These are phyloP conservation scores for Sarcophaga bullata DNA, from an alignment of 1,140 invertebrate genomes.

Conservation along the genomic window DNA sequence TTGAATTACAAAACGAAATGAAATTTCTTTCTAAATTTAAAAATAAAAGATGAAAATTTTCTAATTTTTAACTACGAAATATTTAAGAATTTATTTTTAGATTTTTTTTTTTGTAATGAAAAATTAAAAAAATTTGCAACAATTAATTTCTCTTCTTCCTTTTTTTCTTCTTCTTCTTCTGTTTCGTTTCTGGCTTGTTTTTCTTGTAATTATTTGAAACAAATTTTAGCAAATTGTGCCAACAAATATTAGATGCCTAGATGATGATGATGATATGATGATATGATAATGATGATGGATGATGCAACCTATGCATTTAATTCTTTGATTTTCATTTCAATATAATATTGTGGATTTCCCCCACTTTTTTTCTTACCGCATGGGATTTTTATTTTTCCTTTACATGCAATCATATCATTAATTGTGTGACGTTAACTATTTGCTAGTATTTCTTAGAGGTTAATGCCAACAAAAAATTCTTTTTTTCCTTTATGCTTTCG, in stretches of 20 bases:
- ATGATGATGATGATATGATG: no score
- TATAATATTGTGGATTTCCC: no score
- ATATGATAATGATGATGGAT: neutral
- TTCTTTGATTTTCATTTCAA: no score
- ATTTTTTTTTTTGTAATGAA: neutral
- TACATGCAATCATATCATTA: no score
- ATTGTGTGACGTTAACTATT: neutral
- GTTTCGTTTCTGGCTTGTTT: neutral
- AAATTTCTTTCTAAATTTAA: no score
- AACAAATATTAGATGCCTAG: constrained; percentile 2
- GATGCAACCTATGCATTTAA: no score
- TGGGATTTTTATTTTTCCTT: no score
- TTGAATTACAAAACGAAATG: no score
- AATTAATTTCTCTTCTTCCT: neutral
- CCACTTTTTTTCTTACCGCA: no score
- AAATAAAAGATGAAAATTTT: no score
- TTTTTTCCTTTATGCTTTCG: neutral
- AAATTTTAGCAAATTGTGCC: constrained; percentile 31
- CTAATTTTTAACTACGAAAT: neutral
- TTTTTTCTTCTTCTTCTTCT: neutral
- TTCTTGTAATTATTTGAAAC: constrained; percentile 20
- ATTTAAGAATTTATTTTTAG: neutral
- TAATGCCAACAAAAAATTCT: neutral
- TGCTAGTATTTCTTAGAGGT: neutral
- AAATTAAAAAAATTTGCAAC: constrained; percentile 12